These are phyloP conservation scores for Eumaeus atala DNA, from an alignment of 1,140 invertebrate genomes.

Conservation along the genomic window DNA sequence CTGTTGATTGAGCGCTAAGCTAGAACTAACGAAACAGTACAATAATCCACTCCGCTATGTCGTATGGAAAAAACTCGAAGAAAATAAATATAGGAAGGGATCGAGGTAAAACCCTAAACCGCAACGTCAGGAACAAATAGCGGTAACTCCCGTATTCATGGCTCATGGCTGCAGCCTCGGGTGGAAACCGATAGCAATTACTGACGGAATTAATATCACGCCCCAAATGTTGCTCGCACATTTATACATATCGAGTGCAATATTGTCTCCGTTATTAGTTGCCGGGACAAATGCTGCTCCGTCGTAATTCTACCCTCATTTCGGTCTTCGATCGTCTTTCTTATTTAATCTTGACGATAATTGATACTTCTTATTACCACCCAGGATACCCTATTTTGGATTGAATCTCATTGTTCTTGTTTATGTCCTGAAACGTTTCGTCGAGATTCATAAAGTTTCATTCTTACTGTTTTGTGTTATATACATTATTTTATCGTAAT, in stretches of 20 bases:
- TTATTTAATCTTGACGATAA: slow-evolving; percentile 69
- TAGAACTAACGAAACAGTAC: slow-evolving; percentile 44
- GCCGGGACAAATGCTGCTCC: slow-evolving; percentile 64
- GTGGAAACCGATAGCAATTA: slow-evolving; percentile 72
- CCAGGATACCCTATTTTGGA: background rate
- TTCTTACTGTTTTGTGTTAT: no score
- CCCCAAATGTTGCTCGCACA: slow-evolving; percentile 71
- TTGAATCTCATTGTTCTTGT: no score
- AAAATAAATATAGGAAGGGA: slow-evolving; percentile 67
- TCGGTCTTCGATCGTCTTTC: slow-evolving; percentile 62
- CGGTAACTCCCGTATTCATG: slow-evolving; percentile 72
- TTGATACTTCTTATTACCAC: slow-evolving; percentile 57
- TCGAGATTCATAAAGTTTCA: no score
- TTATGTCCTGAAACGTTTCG: no score
- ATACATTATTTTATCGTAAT: no score
- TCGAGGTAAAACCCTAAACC: slow-evolving; percentile 68
- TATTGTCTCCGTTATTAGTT: slow-evolving; percentile 74
- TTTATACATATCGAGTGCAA: slow-evolving; percentile 74
- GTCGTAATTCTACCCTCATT: slow-evolving; percentile 67
- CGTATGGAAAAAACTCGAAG: slow-evolving; percentile 63
- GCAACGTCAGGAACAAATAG: slow-evolving; percentile 72
- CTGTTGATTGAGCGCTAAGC: slow-evolving; percentile 42
- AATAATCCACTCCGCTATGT: slow-evolving; percentile 61
- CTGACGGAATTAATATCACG: slow-evolving; percentile 72
- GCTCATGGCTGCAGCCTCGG: slow-evolving; percentile 65